phyloP scores from a whole-genome alignment of 1,140 invertebrate species.

The Oedothorax gibbosus region DNA sequence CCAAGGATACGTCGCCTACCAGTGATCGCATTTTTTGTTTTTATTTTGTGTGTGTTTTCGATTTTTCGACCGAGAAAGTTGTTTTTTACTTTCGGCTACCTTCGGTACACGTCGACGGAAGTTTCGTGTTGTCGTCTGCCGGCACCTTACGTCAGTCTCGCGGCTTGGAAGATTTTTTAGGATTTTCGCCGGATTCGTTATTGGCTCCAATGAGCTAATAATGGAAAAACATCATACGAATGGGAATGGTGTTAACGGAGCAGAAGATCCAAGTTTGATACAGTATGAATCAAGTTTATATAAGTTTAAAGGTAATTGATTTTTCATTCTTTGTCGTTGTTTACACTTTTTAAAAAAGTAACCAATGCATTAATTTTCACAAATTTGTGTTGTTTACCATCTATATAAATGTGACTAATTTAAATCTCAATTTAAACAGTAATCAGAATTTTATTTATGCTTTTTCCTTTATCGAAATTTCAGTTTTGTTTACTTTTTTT shows the following conservation, averaged over 20 bases:
- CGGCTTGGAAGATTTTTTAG: conserved; percentile 10
- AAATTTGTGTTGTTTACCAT: too few species aligned
- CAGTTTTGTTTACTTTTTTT: too few species aligned
- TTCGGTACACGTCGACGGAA: conserved; percentile 47
- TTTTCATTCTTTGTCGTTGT: background rate
- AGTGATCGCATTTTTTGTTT: conserved; percentile 26
- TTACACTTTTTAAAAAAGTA: background rate
- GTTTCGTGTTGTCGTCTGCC: background rate
- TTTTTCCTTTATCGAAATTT: too few species aligned
- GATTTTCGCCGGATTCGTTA: conserved; percentile 1
- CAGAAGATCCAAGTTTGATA: conserved; percentile 60
- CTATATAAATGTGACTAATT: too few species aligned
- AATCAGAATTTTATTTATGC: too few species aligned
- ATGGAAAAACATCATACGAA: conserved; percentile 51
- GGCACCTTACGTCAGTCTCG: background rate
- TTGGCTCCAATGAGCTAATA: conserved; percentile 54
- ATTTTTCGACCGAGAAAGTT: conserved; percentile 25
- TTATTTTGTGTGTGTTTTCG: conserved; percentile 23
- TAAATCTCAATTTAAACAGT: too few species aligned
- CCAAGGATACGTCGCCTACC: conserved; percentile 44
- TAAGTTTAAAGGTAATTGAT: conserved; percentile 62
- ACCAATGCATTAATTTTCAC: background rate
- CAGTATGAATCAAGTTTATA: conserved; percentile 61
- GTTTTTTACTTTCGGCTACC: conserved; percentile 23
- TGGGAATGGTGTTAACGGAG: conserved; percentile 34